Conservation (phyloP, 2,113 vertebrate species). For the Trichechus manatus region DNA sequence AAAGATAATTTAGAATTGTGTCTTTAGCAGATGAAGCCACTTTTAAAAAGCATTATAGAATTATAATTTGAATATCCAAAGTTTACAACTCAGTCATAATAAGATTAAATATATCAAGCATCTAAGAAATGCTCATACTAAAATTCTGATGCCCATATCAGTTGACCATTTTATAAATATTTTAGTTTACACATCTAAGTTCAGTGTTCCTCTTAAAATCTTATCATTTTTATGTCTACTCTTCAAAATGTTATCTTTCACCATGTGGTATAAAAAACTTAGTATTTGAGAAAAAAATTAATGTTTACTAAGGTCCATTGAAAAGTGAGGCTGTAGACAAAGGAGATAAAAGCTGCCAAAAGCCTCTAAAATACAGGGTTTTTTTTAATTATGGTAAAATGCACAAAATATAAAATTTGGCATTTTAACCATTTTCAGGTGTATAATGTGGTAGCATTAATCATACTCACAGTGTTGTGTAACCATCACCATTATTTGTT, state of each 20-base stretch:
- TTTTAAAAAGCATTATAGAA: constrained; percentile 21
- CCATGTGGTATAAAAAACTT: neutral
- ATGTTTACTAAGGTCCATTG: neutral
- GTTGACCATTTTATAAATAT: neutral
- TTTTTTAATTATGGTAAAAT: neutral
- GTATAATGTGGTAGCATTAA: neutral
- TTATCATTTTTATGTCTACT: neutral
- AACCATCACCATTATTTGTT: neutral
- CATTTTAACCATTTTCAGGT: neutral
- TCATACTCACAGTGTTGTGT: neutral
- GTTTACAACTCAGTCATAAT: neutral
- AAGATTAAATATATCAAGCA: neutral
- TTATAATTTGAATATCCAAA: neutral
- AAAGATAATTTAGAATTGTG: neutral
- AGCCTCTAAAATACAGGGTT: neutral
- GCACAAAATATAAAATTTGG: neutral
- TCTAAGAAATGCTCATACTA: constrained; percentile 19
- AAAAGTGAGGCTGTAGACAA: neutral
- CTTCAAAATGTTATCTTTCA: neutral
- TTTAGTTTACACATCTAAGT: constrained; percentile 2
- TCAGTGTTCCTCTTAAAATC: neutral
- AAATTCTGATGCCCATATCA: constrained; percentile 19
- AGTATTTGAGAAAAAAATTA: neutral
- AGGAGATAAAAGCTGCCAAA: neutral
- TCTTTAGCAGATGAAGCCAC: neutral